A percentile compares a stretch with the other conserved stretches of the same genome.
Evolutionary conservation across 2,113 vertebrate species (phyloP).

Genomic region (Rhabdornis inornatus): DNA sequence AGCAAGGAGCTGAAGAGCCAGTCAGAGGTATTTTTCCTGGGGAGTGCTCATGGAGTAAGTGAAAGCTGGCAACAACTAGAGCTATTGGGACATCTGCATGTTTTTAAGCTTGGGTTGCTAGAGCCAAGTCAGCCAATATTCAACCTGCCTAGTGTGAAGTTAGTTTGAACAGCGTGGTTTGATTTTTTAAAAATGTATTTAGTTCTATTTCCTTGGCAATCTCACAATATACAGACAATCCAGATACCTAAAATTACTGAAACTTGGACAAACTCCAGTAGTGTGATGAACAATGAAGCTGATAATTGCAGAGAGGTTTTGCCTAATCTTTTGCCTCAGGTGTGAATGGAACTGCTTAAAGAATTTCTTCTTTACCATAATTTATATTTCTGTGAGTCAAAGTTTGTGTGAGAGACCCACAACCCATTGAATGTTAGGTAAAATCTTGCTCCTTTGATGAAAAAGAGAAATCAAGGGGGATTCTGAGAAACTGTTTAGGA

Average conservation of each 20-base stretch:
- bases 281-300: background rate
- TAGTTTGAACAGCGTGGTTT: background rate
- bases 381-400: background rate
- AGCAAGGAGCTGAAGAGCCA: background rate
- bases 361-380: background rate
- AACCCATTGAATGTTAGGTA: background rate
- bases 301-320: background rate
- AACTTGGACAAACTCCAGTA: background rate
- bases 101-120: background rate
- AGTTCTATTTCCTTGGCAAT: background rate
- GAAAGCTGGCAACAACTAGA: background rate
- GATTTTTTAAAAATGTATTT: background rate
- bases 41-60: background rate
- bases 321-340: background rate
- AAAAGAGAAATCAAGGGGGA: background rate
- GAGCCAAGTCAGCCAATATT: background rate
- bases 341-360: background rate
- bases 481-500: background rate
- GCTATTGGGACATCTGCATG: background rate
- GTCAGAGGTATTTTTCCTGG: conserved; percentile 31
- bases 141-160: background rate
- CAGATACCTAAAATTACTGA: background rate
- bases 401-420: background rate
- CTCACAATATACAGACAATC: background rate
- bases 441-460: background rate